Conservation (phyloP, 2,888 invertebrate genomes). For the Cheilosia impressa region DNA sequence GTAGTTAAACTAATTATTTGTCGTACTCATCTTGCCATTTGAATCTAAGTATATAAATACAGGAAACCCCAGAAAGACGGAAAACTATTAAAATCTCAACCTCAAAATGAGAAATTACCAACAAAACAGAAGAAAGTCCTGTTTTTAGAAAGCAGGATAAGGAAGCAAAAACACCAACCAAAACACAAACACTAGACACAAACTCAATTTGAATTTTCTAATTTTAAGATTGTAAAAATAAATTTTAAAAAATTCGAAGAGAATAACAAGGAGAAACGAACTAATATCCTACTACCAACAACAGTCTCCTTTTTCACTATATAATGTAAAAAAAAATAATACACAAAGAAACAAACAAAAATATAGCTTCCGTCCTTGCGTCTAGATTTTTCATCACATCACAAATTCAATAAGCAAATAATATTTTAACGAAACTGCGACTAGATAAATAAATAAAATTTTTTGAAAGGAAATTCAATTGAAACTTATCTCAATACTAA, state of each 20-base stretch:
- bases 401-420: constrained; percentile 35
- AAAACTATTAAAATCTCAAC: not conserved
- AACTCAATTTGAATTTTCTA: not conserved
- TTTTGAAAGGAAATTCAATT: constrained; percentile 36
- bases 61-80: not conserved
- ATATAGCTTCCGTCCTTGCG: constrained; percentile 68
- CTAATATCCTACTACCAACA: not conserved
- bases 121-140: constrained; percentile 5
- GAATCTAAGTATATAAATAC: not conserved
- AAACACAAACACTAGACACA: constrained; percentile 35
- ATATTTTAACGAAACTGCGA: constrained; percentile 21
- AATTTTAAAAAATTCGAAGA: not conserved
- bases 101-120: not conserved
- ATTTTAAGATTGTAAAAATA: constrained; percentile 19
- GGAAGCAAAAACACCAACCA: constrained; percentile 56
- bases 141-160: constrained; percentile 24
- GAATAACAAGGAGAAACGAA: not conserved
- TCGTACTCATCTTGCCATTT: constrained; percentile 47
- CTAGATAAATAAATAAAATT: constrained; percentile 22
- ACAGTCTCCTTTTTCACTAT: constrained; percentile 10
- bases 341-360: constrained; percentile 44
- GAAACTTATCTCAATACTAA: constrained; percentile 51
- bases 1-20: constrained; percentile 15
- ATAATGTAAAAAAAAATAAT: constrained; percentile 22
- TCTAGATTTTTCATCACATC: constrained; percentile 50